Evolutionary conservation across 2,113 vertebrate species (phyloP).

Genomic region (Turdus rufiventris): DNA sequence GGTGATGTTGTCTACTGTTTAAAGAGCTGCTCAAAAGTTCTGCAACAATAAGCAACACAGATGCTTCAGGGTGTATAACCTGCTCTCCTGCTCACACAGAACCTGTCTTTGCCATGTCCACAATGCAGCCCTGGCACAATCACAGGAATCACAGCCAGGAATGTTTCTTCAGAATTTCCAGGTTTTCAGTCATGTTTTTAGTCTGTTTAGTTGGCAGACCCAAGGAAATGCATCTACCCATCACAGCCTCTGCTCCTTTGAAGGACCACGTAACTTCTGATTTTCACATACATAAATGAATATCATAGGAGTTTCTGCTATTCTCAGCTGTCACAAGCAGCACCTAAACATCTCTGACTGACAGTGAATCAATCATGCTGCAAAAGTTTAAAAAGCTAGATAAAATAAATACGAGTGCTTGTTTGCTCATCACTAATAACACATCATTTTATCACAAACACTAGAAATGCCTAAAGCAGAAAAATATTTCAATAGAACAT

Average conservation of each 20-base stretch:
- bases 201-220: background rate
- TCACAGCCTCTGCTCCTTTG: background rate
- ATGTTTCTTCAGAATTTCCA: background rate
- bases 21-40: background rate
- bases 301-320: background rate
- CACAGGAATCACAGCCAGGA: background rate
- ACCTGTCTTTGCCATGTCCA: accelerated
- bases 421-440: background rate
- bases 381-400: background rate
- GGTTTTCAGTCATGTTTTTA: background rate
- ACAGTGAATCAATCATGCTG: background rate
- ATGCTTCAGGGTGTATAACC: background rate
- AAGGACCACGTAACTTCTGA: background rate
- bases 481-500: background rate
- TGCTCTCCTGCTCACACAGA: background rate
- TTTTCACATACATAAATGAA: background rate
- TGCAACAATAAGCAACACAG: background rate
- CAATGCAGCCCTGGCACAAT: background rate
- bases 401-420: background rate
- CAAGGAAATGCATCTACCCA: accelerated
- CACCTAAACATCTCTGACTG: background rate
- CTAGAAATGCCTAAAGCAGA: background rate
- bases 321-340: background rate
- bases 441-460: background rate
- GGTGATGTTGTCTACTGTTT: background rate